These are phyloP conservation scores for Nothoprocta pentlandii DNA, from an alignment of 2,113 vertebrate species.

Conservation along the genomic window DNA sequence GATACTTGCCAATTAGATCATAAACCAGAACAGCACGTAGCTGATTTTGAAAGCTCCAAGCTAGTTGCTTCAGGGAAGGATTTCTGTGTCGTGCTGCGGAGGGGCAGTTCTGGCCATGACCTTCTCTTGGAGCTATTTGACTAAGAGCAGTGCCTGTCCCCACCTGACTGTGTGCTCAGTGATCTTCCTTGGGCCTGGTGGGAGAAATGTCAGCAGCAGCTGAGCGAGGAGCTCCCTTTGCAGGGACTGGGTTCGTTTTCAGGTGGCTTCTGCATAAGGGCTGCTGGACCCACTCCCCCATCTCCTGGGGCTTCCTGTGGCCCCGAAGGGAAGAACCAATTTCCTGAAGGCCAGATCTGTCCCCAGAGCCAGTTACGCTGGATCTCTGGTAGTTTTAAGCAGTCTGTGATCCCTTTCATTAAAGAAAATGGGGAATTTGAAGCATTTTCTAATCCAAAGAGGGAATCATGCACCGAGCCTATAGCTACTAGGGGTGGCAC, in stretches of 20 bases:
- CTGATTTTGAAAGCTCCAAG: background rate
- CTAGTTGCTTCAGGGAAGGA: background rate
- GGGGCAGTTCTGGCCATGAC: background rate
- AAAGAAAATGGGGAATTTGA: background rate
- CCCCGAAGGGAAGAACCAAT: background rate
- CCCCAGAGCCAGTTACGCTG: rapidly evolving
- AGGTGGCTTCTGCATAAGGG: rapidly evolving
- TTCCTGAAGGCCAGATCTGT: rapidly evolving
- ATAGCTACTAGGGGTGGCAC: rapidly evolving
- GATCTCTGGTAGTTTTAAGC: rapidly evolving
- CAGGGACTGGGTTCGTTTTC: background rate
- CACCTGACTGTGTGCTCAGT: rapidly evolving
- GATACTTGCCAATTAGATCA: background rate
- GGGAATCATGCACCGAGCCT: background rate
- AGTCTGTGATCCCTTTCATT: background rate
- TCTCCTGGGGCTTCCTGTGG: rapidly evolving
- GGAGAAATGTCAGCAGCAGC: background rate
- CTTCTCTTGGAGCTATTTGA: background rate
- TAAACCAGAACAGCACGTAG: background rate
- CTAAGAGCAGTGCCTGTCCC: background rate
- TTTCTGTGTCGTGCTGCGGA: background rate
- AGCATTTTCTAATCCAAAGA: background rate
- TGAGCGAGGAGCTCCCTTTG: background rate
- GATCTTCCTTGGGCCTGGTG: background rate
- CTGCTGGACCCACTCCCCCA: rapidly evolving